Base-by-base conservation (phyloP, 2,113 vertebrate genomes). In the Hippoglossus stenolepis region DNA sequence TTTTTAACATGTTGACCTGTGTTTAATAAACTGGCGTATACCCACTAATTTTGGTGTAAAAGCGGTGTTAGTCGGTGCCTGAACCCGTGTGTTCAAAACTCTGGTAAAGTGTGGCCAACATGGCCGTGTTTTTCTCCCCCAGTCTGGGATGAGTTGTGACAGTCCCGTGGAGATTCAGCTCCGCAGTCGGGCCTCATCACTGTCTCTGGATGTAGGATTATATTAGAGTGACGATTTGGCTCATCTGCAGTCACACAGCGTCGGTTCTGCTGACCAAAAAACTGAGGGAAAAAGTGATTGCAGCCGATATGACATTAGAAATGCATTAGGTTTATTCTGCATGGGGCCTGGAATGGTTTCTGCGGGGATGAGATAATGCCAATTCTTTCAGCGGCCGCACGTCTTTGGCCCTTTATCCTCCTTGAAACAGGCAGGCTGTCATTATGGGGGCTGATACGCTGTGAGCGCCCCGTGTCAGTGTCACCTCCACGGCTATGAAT, bases 401-500 rank as follows among this genome's bases (percentile, higher is more conserved):
- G 70, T 85, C 82, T 2, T n/a, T 67, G 75, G 70, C 67, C 79
- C 70, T 81, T 89, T 71, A 75, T 82, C 70, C 80, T 43, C 70
- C 40, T 0, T 15, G 65, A 75, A 82, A 75, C 69, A 54, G 63
- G 70, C 63, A 13, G 65, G 58, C 73, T 73, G 67, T 88, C 85
- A 83, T 82, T 75, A 80, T 1, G 24, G 62, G 31, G 11, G 77
- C 85, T 75, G 77, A 83, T 85, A 75, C 75, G 81, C 85, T 68
- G 81, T 1, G 40, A 83, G 85, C 70, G 28, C 61, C 81, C 79
- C 26, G 78, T 80, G 85, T 80, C 84, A 83, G 72, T 65, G 83
- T 91, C 85, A 87, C 82, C 87, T 88, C 84, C 70, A 58, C 10
- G 2, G 79, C 80, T 86, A 90, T 64, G 79, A 90, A 89, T 81